Base-by-base conservation (phyloP, 2,113 vertebrate genomes). In the Ia io region DNA sequence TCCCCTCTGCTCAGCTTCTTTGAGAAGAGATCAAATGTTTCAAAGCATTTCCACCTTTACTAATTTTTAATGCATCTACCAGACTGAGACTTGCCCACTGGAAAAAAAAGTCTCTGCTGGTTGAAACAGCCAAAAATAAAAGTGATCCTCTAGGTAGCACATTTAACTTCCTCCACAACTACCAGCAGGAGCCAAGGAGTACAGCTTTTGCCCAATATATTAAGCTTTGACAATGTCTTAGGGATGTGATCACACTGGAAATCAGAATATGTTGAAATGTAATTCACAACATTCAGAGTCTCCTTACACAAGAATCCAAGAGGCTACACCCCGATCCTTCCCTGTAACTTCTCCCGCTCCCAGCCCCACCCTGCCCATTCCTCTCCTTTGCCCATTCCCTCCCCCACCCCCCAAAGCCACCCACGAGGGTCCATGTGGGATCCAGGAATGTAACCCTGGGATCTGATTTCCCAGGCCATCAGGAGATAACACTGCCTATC, bases 31-130 rank as follows among this genome's bases (percentile, higher is more conserved):
- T 96, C 95, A 96, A 93, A 95, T 95, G 85, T 96, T 96, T 97
- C 97, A 95, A 97, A 97, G 95, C 88, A 88, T 88, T 97, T 94
- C 92, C 77, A 97, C 95, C 97, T 97, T 95, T 96, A 95, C 97
- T 97, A 96, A 97, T 96, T 97, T 97, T 97, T 97, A 97, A 97
- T 97, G 96, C 92, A 22, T 97, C 92, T 61, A 70, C 97, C 91
- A 97, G 90, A 95, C 90, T 92, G 88, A 90, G 82, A 85, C 92
- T 96, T 95, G 95, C 84, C 96, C 85, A 97, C 77, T 96, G 76
- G 95, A 37, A 77, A 93, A 78, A 76, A 91, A 93, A 87, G 79
- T 14, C 73, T 76, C 5, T 84, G 88, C 74, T 95, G 2, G 0
- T 91, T 96, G 88, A 92, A 95, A 95, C 73, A 95, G 91, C 74